phyloP scores from a whole-genome alignment of 2,888 invertebrate genomes.

The Ophion obscuratus region DNA sequence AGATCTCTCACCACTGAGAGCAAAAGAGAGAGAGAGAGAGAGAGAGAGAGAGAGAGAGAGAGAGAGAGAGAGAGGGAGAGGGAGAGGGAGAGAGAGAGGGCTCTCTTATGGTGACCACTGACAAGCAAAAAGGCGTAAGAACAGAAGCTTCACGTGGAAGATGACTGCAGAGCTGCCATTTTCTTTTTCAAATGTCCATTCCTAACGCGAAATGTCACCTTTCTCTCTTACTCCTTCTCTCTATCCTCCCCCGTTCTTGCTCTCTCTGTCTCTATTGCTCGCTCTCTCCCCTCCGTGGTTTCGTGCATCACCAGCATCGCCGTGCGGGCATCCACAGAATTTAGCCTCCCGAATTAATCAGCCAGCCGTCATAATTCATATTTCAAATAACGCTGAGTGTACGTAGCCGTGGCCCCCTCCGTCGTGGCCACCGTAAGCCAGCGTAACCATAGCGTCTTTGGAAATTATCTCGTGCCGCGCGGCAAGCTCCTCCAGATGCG shows the following conservation, averaged over 20 bases:
- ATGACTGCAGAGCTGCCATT: neutral
- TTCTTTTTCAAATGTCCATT: neutral
- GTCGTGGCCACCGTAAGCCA: constrained; percentile 13
- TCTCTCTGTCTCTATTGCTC: no score
- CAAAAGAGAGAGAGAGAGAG: no score
- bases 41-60: no score
- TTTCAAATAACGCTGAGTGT: constrained; percentile 68
- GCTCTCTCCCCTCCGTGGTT: neutral
- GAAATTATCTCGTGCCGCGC: constrained; percentile 23
- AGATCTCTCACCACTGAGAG: constrained; percentile 46
- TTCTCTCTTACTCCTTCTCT: constrained; percentile 1
- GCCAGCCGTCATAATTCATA: constrained; percentile 71
- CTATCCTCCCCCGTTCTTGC: no score
- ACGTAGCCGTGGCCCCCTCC: constrained; percentile 13
- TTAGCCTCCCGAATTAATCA: constrained; percentile 70
- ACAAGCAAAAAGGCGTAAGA: constrained; percentile 6
- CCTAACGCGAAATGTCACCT: constrained; percentile 31
- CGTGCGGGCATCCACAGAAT: constrained; percentile 63
- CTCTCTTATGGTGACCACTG: no score
- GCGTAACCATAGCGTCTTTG: constrained; percentile 49
- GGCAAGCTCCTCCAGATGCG: constrained; percentile 1
- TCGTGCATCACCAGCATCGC: constrained; percentile 41
- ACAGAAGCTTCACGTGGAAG: neutral
- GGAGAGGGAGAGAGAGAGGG: no score
- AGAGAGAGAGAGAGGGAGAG: no score